A percentile compares a stretch with the other conserved stretches of the same genome.
These are phyloP conservation scores for Cheilinus undulatus DNA, from an alignment of 2,113 vertebrate genomes.

Conservation along the genomic window DNA sequence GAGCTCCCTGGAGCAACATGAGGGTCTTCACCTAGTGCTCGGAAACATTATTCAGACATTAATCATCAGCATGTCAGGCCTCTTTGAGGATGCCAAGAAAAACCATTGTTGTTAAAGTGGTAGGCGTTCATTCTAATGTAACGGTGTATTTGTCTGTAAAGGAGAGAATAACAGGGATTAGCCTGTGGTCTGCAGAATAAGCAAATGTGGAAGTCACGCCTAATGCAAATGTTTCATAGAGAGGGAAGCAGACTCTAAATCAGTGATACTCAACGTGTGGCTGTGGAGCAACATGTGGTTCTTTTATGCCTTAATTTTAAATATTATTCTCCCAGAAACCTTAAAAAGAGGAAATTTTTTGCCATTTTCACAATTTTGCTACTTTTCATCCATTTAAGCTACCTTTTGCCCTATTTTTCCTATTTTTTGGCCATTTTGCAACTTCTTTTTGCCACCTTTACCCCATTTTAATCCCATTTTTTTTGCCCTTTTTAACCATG, in stretches of 20 bases:
- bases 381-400: no score
- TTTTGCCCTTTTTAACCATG: no score
- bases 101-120: slow-evolving; percentile 33
- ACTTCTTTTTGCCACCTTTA: no score
- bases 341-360: no score
- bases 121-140: slow-evolving; percentile 19
- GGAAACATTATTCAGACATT: slow-evolving; percentile 64
- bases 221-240: slow-evolving; percentile 26
- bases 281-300: no score
- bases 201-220: slow-evolving; percentile 28
- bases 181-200: slow-evolving; percentile 37
- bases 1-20: slow-evolving; percentile 43
- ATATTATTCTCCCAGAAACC: no score
- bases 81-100: slow-evolving; percentile 51
- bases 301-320: no score
- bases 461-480: no score
- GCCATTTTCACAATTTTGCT: no score
- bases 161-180: slow-evolving; percentile 43
- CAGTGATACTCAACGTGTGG: no score
- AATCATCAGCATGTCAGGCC: slow-evolving; percentile 61
- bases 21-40: slow-evolving; percentile 61
- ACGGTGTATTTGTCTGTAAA: slow-evolving; percentile 43
- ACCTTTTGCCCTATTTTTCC: no score
- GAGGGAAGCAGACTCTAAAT: not conserved
- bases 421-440: no score